These are phyloP conservation scores for Dione juno DNA, from an alignment of 2,888 invertebrate species.

Conservation along the genomic window DNA sequence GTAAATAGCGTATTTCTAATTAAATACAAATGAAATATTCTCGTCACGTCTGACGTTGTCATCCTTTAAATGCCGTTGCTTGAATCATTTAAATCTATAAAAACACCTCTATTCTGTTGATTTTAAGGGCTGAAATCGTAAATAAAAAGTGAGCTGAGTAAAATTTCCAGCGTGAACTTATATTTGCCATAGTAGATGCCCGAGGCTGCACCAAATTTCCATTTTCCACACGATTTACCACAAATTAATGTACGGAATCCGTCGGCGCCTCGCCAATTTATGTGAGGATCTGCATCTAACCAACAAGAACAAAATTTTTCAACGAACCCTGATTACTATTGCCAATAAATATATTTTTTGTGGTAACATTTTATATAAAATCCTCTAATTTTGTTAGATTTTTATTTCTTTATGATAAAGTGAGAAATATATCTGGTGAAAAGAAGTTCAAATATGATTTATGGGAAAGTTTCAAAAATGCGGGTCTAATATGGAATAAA, in stretches of 20 bases:
- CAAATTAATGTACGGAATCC: slow-evolving; percentile 80
- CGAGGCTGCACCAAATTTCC: slow-evolving; percentile 82
- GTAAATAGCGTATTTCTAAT: slow-evolving; percentile 48
- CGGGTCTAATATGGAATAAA: too few relatives aligned
- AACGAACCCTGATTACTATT: slow-evolving; percentile 58
- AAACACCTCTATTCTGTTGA: slow-evolving; percentile 45
- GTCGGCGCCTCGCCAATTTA: slow-evolving; percentile 77
- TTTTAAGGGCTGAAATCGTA: slow-evolving; percentile 50
- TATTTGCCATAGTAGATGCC: slow-evolving; percentile 62
- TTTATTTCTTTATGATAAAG: neutral
- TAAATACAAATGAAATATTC: slow-evolving; percentile 67
- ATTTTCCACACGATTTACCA: slow-evolving; percentile 81
- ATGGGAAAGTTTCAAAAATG: too few relatives aligned
- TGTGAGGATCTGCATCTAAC: slow-evolving; percentile 75
- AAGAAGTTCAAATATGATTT: too few relatives aligned
- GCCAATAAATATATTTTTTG: slow-evolving; percentile 4
- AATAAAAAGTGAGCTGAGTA: slow-evolving; percentile 29
- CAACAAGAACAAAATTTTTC: slow-evolving; percentile 61
- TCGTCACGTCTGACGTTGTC: slow-evolving; percentile 63
- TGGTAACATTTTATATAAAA: neutral
- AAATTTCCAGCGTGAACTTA: slow-evolving; percentile 49
- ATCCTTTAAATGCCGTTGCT: slow-evolving; percentile 41
- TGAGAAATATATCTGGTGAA: too few relatives aligned
- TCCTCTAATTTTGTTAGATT: neutral
- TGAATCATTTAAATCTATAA: slow-evolving; percentile 37